Base-by-base conservation (phyloP, 2,888 invertebrate genomes). In the Heliconius ethilla region DNA sequence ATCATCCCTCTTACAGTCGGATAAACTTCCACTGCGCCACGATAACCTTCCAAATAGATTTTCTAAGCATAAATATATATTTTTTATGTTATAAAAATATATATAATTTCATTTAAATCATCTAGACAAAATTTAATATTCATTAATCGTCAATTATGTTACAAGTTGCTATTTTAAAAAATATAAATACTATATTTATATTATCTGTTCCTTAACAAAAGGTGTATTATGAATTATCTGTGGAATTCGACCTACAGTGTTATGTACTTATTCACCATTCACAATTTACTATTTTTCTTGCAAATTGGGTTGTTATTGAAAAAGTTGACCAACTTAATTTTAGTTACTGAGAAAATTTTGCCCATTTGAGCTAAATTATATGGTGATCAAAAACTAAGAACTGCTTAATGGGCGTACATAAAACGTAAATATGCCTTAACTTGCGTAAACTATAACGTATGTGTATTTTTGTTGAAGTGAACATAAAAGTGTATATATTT, bases 221-320 rank as follows among this genome's bases (percentile, higher is more conserved):
- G 45, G 27, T 55, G 22, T 72, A 55, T 55, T 77, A 79, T 82
- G 18, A 66, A 55, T 55, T 77, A 79, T 82, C 79, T 79, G 78
- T 80, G 78, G 66, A 29, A 63, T 76, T 29, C 29, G 62, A 79
- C 73, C 75, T 75, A 75, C 59, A 70, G 63, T 75, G 70, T 59
- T 75, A 75, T 79, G 79, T 88, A 77, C 45, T 78, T 87, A 83
- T 86, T 89, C 86, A 79, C 77, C 79, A 79, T 79, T 79, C 76
- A 77, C 75, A 75, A 80, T 74, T 79, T 77, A 79, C 75, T 88
- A 87, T 87, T 88, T 72, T 89, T 90, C 85, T 83, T 87, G 87
- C 80, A 81, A 88, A 88, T 88, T 89, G 89, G 86, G 87, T 91
- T 92, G 91, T 92, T 92, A 91, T 91, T 90, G 88, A 91, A 69